Evolutionary conservation across 2,113 vertebrate species (phyloP).

Genomic region (Fulmarus glacialis): DNA sequence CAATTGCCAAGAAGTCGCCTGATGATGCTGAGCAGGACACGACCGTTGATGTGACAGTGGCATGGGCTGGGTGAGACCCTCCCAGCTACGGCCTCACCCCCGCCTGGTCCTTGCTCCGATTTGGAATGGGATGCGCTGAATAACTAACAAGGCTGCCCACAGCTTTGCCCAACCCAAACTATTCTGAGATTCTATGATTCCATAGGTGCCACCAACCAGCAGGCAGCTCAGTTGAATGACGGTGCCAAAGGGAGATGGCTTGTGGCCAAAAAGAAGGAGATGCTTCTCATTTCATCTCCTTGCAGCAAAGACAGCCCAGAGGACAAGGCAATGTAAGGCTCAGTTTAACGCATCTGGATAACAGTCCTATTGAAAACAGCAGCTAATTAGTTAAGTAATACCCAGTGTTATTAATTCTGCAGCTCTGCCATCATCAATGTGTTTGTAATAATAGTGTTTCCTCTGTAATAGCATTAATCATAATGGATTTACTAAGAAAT

Average conservation of each 20-base stretch:
- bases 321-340: not conserved
- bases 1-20: too few relatives aligned
- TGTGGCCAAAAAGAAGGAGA: not conserved
- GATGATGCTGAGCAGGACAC: not conserved
- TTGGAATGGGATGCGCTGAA: not conserved
- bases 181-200: not conserved
- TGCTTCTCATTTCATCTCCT: not conserved
- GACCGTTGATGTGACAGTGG: not conserved
- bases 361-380: not conserved
- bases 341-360: not conserved
- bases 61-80: not conserved
- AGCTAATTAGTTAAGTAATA: conserved; percentile 47
- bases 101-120: not conserved
- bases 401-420: conserved; percentile 27
- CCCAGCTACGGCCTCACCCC: not conserved
- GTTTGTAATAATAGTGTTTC: conserved; percentile 47
- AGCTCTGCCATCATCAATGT: conserved; percentile 15
- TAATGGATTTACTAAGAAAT: conserved; percentile 38
- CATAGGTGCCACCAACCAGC: not conserved
- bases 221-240: not conserved
- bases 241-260: not conserved
- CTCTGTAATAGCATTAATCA: conserved; percentile 41
- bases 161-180: not conserved
- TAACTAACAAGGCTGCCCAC: not conserved
- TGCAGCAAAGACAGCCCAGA: not conserved